Evolutionary conservation across 2,113 vertebrate genomes (phyloP).

Genomic region (Pollachius pollachius): DNA sequence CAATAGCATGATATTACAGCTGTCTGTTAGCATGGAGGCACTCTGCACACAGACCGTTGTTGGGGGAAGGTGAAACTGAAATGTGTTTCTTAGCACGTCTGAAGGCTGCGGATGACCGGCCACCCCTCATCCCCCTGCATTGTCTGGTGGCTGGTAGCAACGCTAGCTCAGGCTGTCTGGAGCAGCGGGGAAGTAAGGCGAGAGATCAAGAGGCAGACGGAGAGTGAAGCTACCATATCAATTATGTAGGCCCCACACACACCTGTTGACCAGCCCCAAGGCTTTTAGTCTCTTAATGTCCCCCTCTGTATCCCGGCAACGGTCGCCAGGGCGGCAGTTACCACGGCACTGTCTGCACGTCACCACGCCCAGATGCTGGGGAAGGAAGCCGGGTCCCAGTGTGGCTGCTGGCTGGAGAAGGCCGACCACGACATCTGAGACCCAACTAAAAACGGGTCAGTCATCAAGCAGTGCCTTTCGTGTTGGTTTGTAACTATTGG

Average conservation of each 20-base stretch:
- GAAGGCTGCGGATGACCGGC: too few relatives aligned
- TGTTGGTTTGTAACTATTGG: too few relatives aligned
- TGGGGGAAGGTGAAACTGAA: too few relatives aligned
- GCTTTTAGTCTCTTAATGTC: constrained; percentile 40
- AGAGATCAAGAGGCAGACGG: constrained; percentile 26
- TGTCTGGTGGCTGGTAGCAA: neutral
- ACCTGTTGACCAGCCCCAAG: constrained; percentile 43
- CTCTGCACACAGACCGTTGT: too few relatives aligned
- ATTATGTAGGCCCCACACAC: constrained; percentile 54
- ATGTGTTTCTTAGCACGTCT: too few relatives aligned
- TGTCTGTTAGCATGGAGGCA: neutral
- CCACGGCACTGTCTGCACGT: constrained; percentile 13
- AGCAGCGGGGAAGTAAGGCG: constrained; percentile 1
- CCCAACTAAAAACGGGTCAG: too few relatives aligned
- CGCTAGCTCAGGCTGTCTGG: neutral
- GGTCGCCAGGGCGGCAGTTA: constrained; percentile 41
- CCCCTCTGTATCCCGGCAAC: constrained; percentile 70
- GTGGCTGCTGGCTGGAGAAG: too few relatives aligned
- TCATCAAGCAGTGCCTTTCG: too few relatives aligned
- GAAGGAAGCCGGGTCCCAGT: neutral
- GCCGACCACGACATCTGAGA: too few relatives aligned
- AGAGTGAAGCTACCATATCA: constrained; percentile 43
- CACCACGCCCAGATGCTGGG: constrained; percentile 29
- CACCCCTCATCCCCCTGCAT: too few relatives aligned
- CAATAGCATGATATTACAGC: neutral